A percentile compares a stretch with the other conserved stretches of the same genome.
phyloP scores from a whole-genome alignment of 2,888 invertebrate species.

The Agriopis aurantiaria region DNA sequence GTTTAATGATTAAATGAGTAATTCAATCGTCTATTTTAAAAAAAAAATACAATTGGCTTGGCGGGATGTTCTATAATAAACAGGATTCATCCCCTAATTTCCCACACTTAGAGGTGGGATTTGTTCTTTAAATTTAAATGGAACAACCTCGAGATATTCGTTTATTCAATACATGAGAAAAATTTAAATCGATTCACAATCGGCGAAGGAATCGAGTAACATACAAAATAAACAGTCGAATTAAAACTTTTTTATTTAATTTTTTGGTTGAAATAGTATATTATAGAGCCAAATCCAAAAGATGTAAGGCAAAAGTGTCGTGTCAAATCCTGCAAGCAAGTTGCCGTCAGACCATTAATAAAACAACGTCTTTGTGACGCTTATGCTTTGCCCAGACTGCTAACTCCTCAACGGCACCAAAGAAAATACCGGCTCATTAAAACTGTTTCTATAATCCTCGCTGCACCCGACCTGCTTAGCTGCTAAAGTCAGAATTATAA shows the following conservation, averaged over 20 bases:
- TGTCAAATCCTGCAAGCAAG: slow-evolving; percentile 31
- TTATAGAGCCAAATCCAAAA: slow-evolving; percentile 17
- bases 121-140: too few relatives aligned
- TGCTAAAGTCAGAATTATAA: slow-evolving; percentile 23
- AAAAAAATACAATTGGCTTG: too few relatives aligned
- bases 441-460: slow-evolving; percentile 54
- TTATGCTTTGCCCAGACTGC: slow-evolving; percentile 47
- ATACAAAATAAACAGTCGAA: too few relatives aligned
- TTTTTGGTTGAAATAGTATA: not conserved
- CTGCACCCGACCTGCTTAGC: slow-evolving; percentile 33
- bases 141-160: too few relatives aligned
- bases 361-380: slow-evolving; percentile 46
- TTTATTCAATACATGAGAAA: too few relatives aligned
- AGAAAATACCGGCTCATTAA: slow-evolving; percentile 60
- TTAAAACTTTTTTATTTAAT: not conserved
- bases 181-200: too few relatives aligned
- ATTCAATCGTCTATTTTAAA: too few relatives aligned
- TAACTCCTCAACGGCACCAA: slow-evolving; percentile 46
- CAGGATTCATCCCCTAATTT: too few relatives aligned
- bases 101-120: too few relatives aligned
- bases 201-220: too few relatives aligned
- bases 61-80: too few relatives aligned
- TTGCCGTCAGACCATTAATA: slow-evolving; percentile 40
- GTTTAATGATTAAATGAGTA: too few relatives aligned
- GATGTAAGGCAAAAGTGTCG: slow-evolving; percentile 24